These are phyloP conservation scores for Orchesella flavescens DNA, from an alignment of 2,888 invertebrate species.

Conservation along the genomic window DNA sequence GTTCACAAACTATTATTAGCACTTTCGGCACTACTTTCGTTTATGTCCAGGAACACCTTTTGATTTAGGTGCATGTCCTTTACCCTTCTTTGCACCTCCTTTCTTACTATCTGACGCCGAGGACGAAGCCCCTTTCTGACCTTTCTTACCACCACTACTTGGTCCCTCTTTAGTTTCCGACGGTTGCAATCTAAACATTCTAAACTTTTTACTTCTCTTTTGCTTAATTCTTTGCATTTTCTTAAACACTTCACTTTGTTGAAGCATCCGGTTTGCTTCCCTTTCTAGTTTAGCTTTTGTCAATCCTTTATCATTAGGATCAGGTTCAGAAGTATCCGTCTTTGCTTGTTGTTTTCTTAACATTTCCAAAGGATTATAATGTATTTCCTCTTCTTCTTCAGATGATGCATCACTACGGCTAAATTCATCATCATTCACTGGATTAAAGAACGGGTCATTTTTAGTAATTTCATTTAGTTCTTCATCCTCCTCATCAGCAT, in stretches of 20 bases:
- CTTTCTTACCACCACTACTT: conserved; percentile 6
- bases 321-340: not conserved
- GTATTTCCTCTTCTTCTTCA: conserved; percentile 16
- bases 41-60: too few species aligned
- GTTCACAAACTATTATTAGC: too few species aligned
- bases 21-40: too few species aligned
- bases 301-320: conserved; percentile 20
- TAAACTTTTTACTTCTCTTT: conserved; percentile 66
- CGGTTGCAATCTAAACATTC: conserved; percentile 52
- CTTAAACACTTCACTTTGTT: conserved; percentile 68
- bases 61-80: too few species aligned
- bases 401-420: conserved; percentile 37
- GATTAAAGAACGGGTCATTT: conserved; percentile 54
- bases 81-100: too few species aligned
- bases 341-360: conserved; percentile 24
- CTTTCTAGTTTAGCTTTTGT: conserved; percentile 57
- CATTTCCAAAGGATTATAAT: conserved; percentile 54
- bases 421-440: conserved; percentile 52
- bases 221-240: conserved; percentile 67
- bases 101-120: too few species aligned
- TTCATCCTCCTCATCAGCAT: conserved; percentile 32
- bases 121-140: too few species aligned
- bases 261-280: conserved; percentile 68
- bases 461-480: not conserved
- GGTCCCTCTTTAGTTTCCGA: conserved; percentile 3